A percentile compares a stretch with the other conserved stretches of the same genome.
These are phyloP conservation scores for Brenthis hecate DNA, from an alignment of 2,888 invertebrate genomes.

Conservation along the genomic window DNA sequence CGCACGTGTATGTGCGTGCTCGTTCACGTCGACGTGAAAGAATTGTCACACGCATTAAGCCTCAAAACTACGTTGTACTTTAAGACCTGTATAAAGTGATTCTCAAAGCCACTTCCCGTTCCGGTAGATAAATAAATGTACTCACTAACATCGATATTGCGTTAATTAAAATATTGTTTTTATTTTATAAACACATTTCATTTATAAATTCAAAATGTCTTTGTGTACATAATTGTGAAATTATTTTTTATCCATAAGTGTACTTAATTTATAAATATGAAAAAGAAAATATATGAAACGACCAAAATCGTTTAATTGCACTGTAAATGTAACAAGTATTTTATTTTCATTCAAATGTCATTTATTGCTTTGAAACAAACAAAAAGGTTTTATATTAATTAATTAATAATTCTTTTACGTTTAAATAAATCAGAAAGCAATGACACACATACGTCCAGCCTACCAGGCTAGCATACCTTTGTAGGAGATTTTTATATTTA, in stretches of 20 bases:
- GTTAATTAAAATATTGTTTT: constrained; percentile 46
- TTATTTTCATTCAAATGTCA: neutral
- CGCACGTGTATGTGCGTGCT: constrained; percentile 19
- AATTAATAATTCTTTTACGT: neutral
- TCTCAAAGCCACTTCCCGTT: constrained; percentile 48
- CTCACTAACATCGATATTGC: constrained; percentile 68
- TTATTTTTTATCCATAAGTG: constrained; percentile 19
- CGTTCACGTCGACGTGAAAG: constrained; percentile 9
- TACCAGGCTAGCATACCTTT: constrained; percentile 2
- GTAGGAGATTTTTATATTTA: neutral
- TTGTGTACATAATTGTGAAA: constrained; percentile 17
- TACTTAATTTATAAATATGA: constrained; percentile 28
- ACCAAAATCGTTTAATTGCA: constrained; percentile 55
- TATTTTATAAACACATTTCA: constrained; percentile 18
- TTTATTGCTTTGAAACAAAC: neutral
- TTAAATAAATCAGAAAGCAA: neutral
- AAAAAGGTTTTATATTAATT: neutral
- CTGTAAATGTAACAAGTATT: constrained; percentile 37
- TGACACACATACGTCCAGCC: neutral
- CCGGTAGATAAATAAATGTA: constrained; percentile 53
- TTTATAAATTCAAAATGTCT: constrained; percentile 18
- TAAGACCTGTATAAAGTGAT: constrained; percentile 61
- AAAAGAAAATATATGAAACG: constrained; percentile 39
- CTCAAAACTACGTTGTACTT: constrained; percentile 71
- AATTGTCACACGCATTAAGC: constrained; percentile 54